A percentile compares a stretch with the other conserved stretches of the same genome.
Evolutionary conservation across 2,888 invertebrate genomes (phyloP).

Genomic region (Cheiracanthium punctorium): DNA sequence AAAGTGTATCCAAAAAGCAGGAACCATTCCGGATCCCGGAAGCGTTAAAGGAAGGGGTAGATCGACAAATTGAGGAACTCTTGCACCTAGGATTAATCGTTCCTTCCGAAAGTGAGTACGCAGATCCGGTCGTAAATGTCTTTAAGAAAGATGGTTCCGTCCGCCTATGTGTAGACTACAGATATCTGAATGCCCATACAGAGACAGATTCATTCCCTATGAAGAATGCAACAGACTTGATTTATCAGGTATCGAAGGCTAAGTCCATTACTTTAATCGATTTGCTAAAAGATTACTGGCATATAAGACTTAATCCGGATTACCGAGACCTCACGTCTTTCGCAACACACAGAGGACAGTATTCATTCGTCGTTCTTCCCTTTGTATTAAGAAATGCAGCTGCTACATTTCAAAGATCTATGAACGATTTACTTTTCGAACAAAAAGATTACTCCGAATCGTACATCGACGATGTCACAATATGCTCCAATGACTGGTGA

Average conservation of each 20-base stretch:
- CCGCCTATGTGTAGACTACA: no score
- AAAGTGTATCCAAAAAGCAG: no score
- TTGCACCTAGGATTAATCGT: no score
- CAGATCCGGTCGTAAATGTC: no score
- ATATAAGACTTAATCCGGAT: conserved; percentile 61
- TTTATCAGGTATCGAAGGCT: neutral
- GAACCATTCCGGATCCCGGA: no score
- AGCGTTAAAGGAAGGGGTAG: no score
- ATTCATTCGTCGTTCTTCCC: conserved; percentile 49
- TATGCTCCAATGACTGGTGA: neutral
- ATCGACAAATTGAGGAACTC: no score
- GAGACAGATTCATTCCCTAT: no score
- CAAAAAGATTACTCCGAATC: neutral
- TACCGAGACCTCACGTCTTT: conserved; percentile 70
- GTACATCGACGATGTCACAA: neutral
- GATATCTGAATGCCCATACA: no score
- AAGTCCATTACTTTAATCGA: conserved; percentile 54
- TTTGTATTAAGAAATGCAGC: conserved; percentile 69
- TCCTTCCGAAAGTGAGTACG: no score
- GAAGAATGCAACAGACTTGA: neutral
- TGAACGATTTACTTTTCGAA: conserved; percentile 50
- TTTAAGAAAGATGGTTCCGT: no score
- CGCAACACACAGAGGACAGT: conserved; percentile 49
- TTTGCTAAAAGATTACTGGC: conserved; percentile 67
- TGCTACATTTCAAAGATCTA: conserved; percentile 53